These are phyloP conservation scores for Zootermopsis nevadensis DNA, from an alignment of 2,888 invertebrate species.

Conservation along the genomic window DNA sequence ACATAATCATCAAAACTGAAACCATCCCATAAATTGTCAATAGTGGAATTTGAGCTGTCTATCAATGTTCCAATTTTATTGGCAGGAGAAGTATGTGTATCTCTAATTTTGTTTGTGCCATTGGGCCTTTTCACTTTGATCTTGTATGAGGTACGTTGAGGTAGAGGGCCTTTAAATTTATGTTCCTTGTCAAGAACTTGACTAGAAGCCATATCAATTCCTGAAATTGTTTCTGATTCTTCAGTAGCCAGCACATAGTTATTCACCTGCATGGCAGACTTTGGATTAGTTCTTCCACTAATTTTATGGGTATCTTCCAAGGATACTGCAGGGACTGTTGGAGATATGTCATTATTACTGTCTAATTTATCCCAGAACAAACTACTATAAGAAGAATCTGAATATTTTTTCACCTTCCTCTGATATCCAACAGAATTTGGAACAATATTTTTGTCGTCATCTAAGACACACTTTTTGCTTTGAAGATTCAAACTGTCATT, in stretches of 20 bases:
- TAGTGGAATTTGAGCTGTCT: conserved; percentile 43
- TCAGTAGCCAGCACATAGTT: conserved; percentile 31
- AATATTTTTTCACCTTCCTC: neutral
- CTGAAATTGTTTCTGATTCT: neutral
- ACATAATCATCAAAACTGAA: conserved; percentile 47
- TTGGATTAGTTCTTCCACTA: neutral
- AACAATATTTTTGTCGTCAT: conserved; percentile 28
- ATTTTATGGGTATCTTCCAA: neutral
- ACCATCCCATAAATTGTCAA: conserved; percentile 50
- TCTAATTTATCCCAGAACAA: conserved; percentile 16
- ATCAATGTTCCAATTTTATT: neutral
- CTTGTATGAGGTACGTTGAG: neutral
- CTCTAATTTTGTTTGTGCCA: conserved; percentile 42
- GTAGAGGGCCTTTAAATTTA: neutral
- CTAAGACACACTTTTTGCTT: conserved; percentile 25
- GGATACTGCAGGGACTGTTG: neutral
- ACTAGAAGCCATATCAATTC: neutral
- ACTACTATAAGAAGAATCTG: neutral
- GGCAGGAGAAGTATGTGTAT: conserved; percentile 38
- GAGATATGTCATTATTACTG: neutral
- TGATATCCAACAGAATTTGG: neutral
- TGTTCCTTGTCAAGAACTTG: neutral
- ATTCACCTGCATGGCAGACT: conserved; percentile 1
- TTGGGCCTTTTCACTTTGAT: conserved; percentile 26
- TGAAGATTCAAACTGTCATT: conserved; percentile 11